These are phyloP conservation scores for Thymelicus sylvestris DNA, from an alignment of 2,888 invertebrate genomes.

Conservation along the genomic window DNA sequence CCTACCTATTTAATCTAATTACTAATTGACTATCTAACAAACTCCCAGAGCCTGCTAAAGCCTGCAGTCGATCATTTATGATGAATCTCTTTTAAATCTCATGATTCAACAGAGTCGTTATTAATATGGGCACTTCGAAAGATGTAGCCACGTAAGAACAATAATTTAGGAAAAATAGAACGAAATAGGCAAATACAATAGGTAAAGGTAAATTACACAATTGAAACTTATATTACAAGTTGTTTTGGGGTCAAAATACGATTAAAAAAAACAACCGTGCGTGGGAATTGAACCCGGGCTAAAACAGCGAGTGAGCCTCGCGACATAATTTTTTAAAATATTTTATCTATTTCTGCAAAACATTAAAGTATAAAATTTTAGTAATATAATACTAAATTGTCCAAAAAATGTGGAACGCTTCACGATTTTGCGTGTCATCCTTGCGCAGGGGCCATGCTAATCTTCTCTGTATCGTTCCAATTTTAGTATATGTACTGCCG, in stretches of 20 bases:
- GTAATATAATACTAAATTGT: background rate
- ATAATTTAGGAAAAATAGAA: no score
- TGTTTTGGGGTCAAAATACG: background rate
- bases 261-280: background rate
- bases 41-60: no score
- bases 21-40: no score
- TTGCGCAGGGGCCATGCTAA: constrained; percentile 66
- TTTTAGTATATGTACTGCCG: constrained; percentile 65
- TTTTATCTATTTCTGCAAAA: background rate
- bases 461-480: constrained; percentile 62
- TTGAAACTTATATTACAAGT: no score
- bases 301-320: background rate
- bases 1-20: no score
- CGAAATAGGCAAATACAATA: no score
- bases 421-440: constrained; percentile 26
- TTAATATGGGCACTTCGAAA: no score
- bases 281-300: background rate
- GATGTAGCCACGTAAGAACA: no score
- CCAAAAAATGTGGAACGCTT: constrained; percentile 22
- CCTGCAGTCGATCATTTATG: no score
- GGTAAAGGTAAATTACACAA: no score
- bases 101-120: no score
- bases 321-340: background rate
- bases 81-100: no score
- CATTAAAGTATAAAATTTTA: background rate